Percentiles rank a stretch among this genome's conserved stretches.
Conservation (phyloP, 2,888 invertebrate genomes). For the Oscheius onirici region DNA sequence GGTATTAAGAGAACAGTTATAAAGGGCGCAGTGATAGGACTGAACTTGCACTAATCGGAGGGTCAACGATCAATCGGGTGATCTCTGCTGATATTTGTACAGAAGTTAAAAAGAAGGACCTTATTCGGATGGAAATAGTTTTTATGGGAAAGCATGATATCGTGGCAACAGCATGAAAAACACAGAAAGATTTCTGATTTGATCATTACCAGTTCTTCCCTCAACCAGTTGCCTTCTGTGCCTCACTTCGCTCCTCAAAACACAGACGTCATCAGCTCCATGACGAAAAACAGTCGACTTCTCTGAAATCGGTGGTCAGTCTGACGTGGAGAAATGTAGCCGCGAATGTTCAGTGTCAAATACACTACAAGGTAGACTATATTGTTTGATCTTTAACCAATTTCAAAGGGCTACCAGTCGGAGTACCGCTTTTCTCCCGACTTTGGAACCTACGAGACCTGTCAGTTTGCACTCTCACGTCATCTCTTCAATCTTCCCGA, state of each 20-base stretch:
- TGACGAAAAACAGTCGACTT: conserved; percentile 25
- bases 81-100: too few species aligned
- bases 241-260: conserved; percentile 47
- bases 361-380: conserved; percentile 43
- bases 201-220: conserved; percentile 53
- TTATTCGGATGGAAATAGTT: too few species aligned
- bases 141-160: too few species aligned
- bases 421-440: conserved; percentile 68
- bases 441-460: conserved; percentile 65
- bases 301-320: conserved; percentile 22
- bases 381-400: neutral
- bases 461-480: conserved; percentile 59
- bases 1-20: neutral
- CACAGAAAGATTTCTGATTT: neutral
- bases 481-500: conserved; percentile 59
- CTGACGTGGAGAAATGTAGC: conserved; percentile 39
- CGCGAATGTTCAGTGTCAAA: conserved; percentile 34
- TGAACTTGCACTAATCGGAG: neutral
- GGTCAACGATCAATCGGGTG: neutral
- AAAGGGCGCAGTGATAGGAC: too few species aligned
- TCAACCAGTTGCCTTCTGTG: conserved; percentile 57
- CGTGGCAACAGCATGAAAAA: too few species aligned
- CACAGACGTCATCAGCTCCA: conserved; percentile 26
- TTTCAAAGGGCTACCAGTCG: conserved; percentile 59
- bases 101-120: too few species aligned